Evolutionary conservation across 35 echinoderm and acorn worm species (phyloP), one percentile per base, ranked within the genome.

Genomic region (Amphiura filiformis): DNA sequence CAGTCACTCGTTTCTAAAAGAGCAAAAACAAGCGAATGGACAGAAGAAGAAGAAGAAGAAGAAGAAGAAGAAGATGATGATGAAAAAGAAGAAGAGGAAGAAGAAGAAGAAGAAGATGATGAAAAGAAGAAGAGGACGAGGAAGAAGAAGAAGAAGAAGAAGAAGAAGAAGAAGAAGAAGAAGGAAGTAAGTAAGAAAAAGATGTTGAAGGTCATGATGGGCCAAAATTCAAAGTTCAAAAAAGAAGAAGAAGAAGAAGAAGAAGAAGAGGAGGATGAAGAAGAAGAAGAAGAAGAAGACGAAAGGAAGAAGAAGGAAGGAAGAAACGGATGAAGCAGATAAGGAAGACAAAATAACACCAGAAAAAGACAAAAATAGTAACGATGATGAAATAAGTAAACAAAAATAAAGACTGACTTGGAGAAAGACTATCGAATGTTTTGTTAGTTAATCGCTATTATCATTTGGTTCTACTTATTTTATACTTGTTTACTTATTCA

Each of bases 11-110:
- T 78, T 31, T 18, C 14, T 30, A n/a, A 77, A 32, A 76, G 47
- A 87, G 37, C 14, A 85, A 49, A 61, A 49, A 85, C 83, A 61
- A 85, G 13, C 14, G 13, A 35, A 85, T 61, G 37, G 61, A 15
- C 56, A 34, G 35, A 26, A 42, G 81, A 44, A 31, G 7, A 31
- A 0, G 34, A 37, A 37, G 34, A 35, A 82, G 0, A 33, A 9
- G 34, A 38, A 23, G 11, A 18, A 31, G 3, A 5, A 80, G 36
- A 26, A 32, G 20, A 23, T 13, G 78, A 35, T 80, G 36, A 7
- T 80, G 31, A 80, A 0, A 20, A 11, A 32, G 4, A 18, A 36
- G 30, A 32, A 37, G 78, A 30, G 3, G 36, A 28, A 34, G n/a
- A 32, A 80, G 17, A 32, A 14, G 30, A 80, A 80, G 28, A 80